phyloP scores from a whole-genome alignment of 2,113 vertebrate species.

The Tachycineta bicolor region DNA sequence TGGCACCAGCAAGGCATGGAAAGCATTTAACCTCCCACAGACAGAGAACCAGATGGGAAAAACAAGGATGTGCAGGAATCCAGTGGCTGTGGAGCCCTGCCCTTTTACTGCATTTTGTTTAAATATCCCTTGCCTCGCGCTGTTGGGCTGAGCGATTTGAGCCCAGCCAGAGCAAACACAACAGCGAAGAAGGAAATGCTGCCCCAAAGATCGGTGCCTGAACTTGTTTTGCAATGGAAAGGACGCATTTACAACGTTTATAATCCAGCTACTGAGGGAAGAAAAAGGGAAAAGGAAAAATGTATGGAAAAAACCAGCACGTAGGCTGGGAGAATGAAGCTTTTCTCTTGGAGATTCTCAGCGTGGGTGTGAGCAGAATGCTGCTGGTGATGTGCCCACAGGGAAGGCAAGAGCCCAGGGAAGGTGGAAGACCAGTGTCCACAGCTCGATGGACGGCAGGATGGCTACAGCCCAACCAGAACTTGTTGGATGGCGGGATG shows the following conservation, averaged over 20 bases:
- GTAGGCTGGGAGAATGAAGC: neutral
- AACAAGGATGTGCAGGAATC: neutral
- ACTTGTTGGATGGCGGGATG: rapidly evolving
- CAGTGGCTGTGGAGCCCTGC: neutral
- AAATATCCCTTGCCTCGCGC: neutral
- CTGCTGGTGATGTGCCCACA: neutral
- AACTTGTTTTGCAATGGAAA: neutral
- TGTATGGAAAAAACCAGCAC: rapidly evolving
- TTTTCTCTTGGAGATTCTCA: neutral
- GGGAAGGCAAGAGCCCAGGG: neutral
- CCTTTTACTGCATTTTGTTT: neutral
- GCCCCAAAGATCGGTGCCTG: neutral
- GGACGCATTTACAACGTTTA: neutral
- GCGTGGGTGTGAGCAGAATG: neutral
- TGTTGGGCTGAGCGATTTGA: neutral
- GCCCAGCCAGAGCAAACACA: conserved; percentile 45
- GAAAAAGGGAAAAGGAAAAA: neutral
- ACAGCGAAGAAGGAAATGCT: conserved; percentile 13
- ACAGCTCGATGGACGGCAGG: rapidly evolving
- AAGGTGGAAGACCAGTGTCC: rapidly evolving
- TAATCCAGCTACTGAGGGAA: neutral
- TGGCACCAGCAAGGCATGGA: neutral
- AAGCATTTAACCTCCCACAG: neutral
- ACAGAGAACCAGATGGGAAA: neutral
- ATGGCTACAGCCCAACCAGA: neutral